phyloP scores from a whole-genome alignment of 2,888 invertebrate genomes.

The Ophion obscuratus region DNA sequence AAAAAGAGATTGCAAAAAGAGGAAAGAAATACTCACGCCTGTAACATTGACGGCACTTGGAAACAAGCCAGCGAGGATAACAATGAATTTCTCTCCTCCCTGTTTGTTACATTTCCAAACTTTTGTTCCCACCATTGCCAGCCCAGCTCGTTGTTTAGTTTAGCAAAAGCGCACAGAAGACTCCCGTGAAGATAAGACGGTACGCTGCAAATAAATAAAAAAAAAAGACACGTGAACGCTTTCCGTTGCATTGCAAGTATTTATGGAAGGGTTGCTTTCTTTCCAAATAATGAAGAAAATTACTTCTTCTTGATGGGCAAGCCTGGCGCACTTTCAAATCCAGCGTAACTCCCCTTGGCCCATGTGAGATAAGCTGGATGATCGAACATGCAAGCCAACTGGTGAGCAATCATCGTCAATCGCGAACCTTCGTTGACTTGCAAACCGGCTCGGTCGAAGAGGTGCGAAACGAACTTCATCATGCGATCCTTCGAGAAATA shows the following conservation, averaged over 20 bases:
- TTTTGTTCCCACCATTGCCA: constrained; percentile 75
- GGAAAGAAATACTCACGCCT: constrained; percentile 74
- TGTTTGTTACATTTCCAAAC: constrained; percentile 68
- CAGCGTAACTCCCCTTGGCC: constrained; percentile 70
- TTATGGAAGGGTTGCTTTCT: background rate
- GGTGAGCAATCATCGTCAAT: constrained; percentile 73
- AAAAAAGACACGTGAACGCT: constrained; percentile 22
- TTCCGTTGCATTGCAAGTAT: constrained; percentile 1
- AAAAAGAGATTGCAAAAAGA: background rate
- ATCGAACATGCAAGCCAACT: constrained; percentile 76
- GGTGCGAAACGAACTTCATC: constrained; percentile 72
- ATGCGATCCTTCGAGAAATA: constrained; percentile 74
- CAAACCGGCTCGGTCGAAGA: constrained; percentile 72
- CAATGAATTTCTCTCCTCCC: constrained; percentile 76
- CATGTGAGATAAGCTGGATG: constrained; percentile 74
- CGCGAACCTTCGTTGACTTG: constrained; percentile 72
- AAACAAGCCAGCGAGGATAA: constrained; percentile 79
- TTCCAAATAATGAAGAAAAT: constrained; percentile 8
- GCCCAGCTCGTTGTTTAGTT: constrained; percentile 75
- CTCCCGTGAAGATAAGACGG: constrained; percentile 75
- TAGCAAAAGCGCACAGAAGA: constrained; percentile 77
- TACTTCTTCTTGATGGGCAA: constrained; percentile 63
- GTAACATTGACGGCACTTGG: constrained; percentile 78
- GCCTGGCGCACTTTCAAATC: constrained; percentile 48
- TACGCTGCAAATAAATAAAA: constrained; percentile 67